phyloP scores from a whole-genome alignment of 2,797 vertebrate species.

The Gastrophryne carolinensis region DNA sequence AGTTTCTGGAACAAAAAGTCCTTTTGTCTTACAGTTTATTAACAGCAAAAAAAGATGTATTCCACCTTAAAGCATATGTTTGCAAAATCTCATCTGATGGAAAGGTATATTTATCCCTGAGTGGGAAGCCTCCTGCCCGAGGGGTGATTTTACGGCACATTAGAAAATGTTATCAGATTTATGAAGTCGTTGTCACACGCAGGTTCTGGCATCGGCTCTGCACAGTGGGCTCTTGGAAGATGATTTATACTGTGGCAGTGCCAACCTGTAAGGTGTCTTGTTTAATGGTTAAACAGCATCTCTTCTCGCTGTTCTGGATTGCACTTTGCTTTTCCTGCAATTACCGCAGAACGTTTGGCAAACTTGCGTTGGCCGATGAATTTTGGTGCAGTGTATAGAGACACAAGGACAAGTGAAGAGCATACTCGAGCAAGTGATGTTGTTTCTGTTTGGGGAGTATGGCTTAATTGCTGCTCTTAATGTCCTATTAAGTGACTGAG shows the following conservation, averaged over 20 bases:
- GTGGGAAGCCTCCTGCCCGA: slow-evolving; percentile 29
- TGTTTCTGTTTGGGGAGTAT: slow-evolving; percentile 47
- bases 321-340: not conserved
- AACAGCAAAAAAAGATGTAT: no score
- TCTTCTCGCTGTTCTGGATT: not conserved
- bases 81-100: not conserved
- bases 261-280: slow-evolving; percentile 39
- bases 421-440: slow-evolving; percentile 48
- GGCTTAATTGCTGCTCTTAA: slow-evolving; percentile 52
- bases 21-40: no score
- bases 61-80: slow-evolving; percentile 36
- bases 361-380: not conserved
- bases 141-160: slow-evolving; percentile 44
- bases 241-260: slow-evolving; percentile 26
- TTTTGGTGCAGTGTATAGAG: slow-evolving; percentile 21
- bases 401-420: slow-evolving; percentile 48
- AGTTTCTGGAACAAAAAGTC: no score
- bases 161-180: slow-evolving; percentile 47
- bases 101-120: slow-evolving; percentile 28
- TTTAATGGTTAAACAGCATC: slow-evolving; percentile 20
- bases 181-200: slow-evolving; percentile 46
- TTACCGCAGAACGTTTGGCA: not conserved
- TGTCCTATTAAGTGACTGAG: slow-evolving; percentile 54
- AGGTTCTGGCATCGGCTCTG: slow-evolving; percentile 27
- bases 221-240: slow-evolving; percentile 39